A percentile compares a stretch with the other conserved stretches of the same genome.
Conservation (phyloP, 1,140 invertebrate genomes). For the Bombus vancouverensis region DNA sequence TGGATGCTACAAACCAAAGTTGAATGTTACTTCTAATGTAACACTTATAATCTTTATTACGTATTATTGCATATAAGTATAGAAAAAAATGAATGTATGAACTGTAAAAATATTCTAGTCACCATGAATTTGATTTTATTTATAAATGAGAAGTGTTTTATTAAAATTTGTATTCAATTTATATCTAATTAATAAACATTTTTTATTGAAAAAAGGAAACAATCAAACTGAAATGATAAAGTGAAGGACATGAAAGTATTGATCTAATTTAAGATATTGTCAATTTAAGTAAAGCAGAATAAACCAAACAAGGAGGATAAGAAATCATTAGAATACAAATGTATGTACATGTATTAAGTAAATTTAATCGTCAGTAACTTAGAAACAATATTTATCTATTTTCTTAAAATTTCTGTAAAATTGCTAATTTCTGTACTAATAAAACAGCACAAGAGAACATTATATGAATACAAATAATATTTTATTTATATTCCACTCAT, state of each 20-base stretch:
- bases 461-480: conserved; percentile 29
- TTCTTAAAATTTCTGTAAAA: conserved; percentile 69
- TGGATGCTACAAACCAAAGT: conserved; percentile 78
- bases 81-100: conserved; percentile 73
- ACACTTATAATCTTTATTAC: conserved; percentile 67
- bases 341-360: conserved; percentile 66
- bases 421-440: conserved; percentile 59
- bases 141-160: conserved; percentile 51
- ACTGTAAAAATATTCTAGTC: conserved; percentile 80
- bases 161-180: conserved; percentile 49
- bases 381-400: conserved; percentile 68
- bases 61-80: conserved; percentile 67
- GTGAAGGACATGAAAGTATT: conserved; percentile 63
- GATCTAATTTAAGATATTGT: conserved; percentile 65
- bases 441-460: conserved; percentile 58
- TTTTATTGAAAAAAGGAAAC: conserved; percentile 35
- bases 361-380: conserved; percentile 66
- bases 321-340: conserved; percentile 61
- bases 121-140: conserved; percentile 74
- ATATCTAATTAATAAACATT: conserved; percentile 44
- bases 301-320: conserved; percentile 52
- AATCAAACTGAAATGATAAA: conserved; percentile 45
- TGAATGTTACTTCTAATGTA: conserved; percentile 71
- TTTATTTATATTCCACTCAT: conserved; percentile 13
- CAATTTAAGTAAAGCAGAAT: conserved; percentile 63